These are phyloP conservation scores for Cordilura impudica DNA, from an alignment of 2,888 invertebrate genomes.

Conservation along the genomic window DNA sequence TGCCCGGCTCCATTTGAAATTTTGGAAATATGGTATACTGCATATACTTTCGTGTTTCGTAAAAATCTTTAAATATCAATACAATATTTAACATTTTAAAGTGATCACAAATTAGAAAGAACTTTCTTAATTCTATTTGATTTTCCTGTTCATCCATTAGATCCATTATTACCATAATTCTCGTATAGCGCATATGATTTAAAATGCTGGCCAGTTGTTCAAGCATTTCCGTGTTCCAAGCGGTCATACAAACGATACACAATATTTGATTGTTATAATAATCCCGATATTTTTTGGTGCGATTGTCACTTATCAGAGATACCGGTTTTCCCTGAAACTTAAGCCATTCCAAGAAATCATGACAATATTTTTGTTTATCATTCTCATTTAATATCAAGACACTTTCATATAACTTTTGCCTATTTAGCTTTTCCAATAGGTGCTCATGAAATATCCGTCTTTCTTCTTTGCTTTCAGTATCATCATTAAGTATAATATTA, in stretches of 20 bases:
- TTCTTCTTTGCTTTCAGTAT: neutral
- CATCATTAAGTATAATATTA: neutral
- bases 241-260: slow-evolving; percentile 11
- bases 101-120: slow-evolving; percentile 4
- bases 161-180: slow-evolving; percentile 6
- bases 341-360: neutral
- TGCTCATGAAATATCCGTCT: neutral
- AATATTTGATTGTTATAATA: slow-evolving; percentile 45
- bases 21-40: slow-evolving; percentile 49
- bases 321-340: slow-evolving; percentile 9
- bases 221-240: neutral
- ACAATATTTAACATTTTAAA: slow-evolving; percentile 49
- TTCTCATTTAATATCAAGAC: neutral
- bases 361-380: slow-evolving; percentile 17
- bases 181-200: slow-evolving; percentile 26
- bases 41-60: neutral
- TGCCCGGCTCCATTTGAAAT: slow-evolving; percentile 18
- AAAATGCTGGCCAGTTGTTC: slow-evolving; percentile 23
- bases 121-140: neutral
- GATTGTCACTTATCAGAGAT: neutral
- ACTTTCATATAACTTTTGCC: neutral
- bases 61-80: slow-evolving; percentile 37
- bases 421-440: neutral
- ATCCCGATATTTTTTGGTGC: neutral
- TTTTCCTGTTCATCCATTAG: neutral